Evolutionary conservation across 1,140 invertebrate genomes (phyloP), one percentile per base, ranked within the genome.

Genomic region (Ceratoteleas bidentatus): DNA sequence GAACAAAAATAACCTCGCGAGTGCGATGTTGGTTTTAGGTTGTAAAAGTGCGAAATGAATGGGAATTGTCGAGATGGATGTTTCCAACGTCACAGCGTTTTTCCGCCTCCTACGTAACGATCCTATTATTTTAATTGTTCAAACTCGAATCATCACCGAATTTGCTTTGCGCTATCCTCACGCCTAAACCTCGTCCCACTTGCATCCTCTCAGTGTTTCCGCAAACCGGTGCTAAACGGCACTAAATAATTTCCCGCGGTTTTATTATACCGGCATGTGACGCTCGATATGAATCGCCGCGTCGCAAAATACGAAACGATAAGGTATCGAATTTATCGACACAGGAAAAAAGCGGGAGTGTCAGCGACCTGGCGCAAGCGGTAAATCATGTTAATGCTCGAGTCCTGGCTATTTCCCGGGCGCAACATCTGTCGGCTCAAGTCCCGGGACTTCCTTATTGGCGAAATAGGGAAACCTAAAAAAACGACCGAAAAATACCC

Each of bases 311-410:
- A 52, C 15, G 52, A 36, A 73, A 62, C 13, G 69, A 61, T 66
- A 75, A 52, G 24, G 52, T 34, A 68, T 76, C 73, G 43, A 76
- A 68, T 58, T 52, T 66, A 68, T 61, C 38, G 49, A 24, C 24
- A 47, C 9, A 40, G 32, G 33, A 60, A 76, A 66, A 76, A 66
- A 53, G 24, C 13, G 34, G 10, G 36, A 45, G 33, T 62, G 74
- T 77, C 65, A 77, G 65, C 62, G 74, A 77, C 74, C 74, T 64
- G 52, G 24, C 52, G n/a, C 57, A 64, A 77, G 34, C 66, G 50
- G 75, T 78, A 70, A 70, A 78, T 78, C 60, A 70, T 78, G 57
- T 64, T 62, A 70, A 77, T 60, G 62, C 53, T 70, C 16, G 43
- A 52, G 45, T 65, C 72, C 15, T 65, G 45, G 54, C 43, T 43